These are phyloP conservation scores for Drosophila ohnishii DNA, from an alignment of 1,140 invertebrate genomes.

Conservation along the genomic window DNA sequence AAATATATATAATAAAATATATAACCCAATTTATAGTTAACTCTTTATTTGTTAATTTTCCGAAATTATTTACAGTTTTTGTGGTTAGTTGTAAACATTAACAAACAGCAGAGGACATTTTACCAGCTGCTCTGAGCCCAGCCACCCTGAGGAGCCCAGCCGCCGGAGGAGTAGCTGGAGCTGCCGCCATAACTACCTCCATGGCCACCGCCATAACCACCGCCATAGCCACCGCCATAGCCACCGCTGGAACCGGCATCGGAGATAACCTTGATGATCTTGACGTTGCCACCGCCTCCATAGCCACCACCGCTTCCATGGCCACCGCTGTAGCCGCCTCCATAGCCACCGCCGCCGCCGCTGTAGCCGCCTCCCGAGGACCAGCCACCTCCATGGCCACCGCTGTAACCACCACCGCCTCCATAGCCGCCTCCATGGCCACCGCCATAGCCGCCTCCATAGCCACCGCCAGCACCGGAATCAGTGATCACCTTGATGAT, in stretches of 20 bases:
- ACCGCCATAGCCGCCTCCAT: neutral
- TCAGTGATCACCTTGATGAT: no score
- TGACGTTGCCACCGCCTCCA: slow-evolving; percentile 34
- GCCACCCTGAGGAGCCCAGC: slow-evolving; percentile 63
- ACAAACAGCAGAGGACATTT: slow-evolving; percentile 2
- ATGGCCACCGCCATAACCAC: slow-evolving; percentile 26
- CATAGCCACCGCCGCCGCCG: slow-evolving; percentile 29
- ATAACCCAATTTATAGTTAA: neutral
- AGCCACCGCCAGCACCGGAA: slow-evolving; percentile 42
- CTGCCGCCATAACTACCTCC: slow-evolving; percentile 30
- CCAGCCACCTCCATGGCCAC: slow-evolving; percentile 21
- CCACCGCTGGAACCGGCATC: slow-evolving; percentile 50
- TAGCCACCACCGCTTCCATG: slow-evolving; percentile 35
- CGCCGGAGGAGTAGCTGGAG: slow-evolving; percentile 41
- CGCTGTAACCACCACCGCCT: slow-evolving; percentile 14
- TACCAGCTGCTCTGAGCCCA: slow-evolving; percentile 66
- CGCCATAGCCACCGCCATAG: slow-evolving; percentile 35
- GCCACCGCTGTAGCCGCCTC: slow-evolving; percentile 37
- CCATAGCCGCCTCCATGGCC: neutral
- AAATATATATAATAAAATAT: neutral
- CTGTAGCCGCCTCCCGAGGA: slow-evolving; percentile 23
- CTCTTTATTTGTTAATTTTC: slow-evolving; percentile 16
- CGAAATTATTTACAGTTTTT: slow-evolving; percentile 27
- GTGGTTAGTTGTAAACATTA: slow-evolving; percentile 9
- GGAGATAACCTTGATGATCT: slow-evolving; percentile 63